Evolutionary conservation across 92 coral and sea anemone genomes (phyloP), one percentile per base, ranked within the genome.

Genomic region (Bergia puertoricense): DNA sequence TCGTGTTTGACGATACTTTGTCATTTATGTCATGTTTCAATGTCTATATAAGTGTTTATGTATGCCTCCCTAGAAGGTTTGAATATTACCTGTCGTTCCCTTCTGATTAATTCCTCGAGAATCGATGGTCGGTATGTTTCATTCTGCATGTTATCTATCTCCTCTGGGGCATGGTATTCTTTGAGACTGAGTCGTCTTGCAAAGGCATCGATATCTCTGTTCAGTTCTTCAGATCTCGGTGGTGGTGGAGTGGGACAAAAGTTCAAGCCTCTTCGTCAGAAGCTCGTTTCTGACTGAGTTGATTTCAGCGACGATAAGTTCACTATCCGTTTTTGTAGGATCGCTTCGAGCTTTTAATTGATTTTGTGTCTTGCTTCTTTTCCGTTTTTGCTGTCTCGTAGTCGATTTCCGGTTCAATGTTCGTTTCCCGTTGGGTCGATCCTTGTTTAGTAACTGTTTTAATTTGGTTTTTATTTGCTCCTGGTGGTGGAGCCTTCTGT

Each of bases 141-240:
- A 51, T 82, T 48, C 42, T 22, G 40, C 39, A 82, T 54, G 39
- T 82, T 51, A 56, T 82, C 86, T 23, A 59, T 30, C 72, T 83
- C 43, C 30, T 83, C 87, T 13, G 77, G 87, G 48, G 77, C 76
- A 62, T 57, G 87, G 44, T 83, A 83, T 46, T 83, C 87, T 22
- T 77, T 56, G 48, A 83, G 87, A 66, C 40, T 83, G 44, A 83
- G 76, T 37, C 87, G 65, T 13, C 78, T 15, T 4, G 77, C 87
- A 65, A 83, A 83, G 43, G 87, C 87, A 68, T 83, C 78, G 40
- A 83, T 83, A 42, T 83, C 77, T 51, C 42, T 30, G 48, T 83
- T 66, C 3, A 83, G 15, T 23, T 36, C 48, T 15, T 83, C 87
- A 39, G 39, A 4, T 39, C 2, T 83, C 22, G 11, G 83, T 36